A percentile compares a stretch with the other conserved stretches of the same genome.
Evolutionary conservation across 1,140 invertebrate species (phyloP).

Genomic region (Chlorops oryzae): DNA sequence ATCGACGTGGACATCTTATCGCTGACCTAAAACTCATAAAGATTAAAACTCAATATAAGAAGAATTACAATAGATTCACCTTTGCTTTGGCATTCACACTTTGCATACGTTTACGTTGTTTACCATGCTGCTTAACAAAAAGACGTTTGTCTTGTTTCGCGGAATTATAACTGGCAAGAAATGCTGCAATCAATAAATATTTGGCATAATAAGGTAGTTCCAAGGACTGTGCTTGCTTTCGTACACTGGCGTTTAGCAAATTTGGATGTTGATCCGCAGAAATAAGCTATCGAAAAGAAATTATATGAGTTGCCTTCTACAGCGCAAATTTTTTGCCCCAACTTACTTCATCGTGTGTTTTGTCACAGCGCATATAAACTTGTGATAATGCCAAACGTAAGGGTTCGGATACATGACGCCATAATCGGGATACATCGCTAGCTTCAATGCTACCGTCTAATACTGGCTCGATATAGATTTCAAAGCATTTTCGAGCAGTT

Average conservation of each 20-base stretch:
- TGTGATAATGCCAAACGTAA: constrained; percentile 68
- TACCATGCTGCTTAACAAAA: constrained; percentile 70
- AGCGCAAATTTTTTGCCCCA: neutral
- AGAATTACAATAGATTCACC: constrained; percentile 15
- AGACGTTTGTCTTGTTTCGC: constrained; percentile 75
- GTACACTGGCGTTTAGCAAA: constrained; percentile 29
- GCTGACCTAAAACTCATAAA: constrained; percentile 31
- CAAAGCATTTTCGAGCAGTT: constrained; percentile 63
- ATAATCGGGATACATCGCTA: constrained; percentile 64
- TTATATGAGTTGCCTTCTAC: constrained; percentile 9
- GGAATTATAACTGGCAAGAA: constrained; percentile 85
- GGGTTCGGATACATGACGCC: constrained; percentile 69
- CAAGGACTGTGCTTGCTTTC: constrained; percentile 54
- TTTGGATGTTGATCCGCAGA: too few species aligned
- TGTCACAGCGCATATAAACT: constrained; percentile 68
- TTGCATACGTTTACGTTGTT: constrained; percentile 55
- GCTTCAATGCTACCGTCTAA: constrained; percentile 52
- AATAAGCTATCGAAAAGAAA: neutral
- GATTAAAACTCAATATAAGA: constrained; percentile 1
- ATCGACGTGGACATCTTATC: constrained; percentile 55
- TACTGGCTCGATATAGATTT: constrained; percentile 70
- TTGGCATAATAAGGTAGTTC: constrained; percentile 86
- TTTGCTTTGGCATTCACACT: constrained; percentile 54
- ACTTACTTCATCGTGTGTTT: constrained; percentile 14
- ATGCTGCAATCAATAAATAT: constrained; percentile 80